A percentile compares a stretch with the other conserved stretches of the same genome.
Evolutionary conservation across 2,797 vertebrate genomes (phyloP).

Genomic region (Mastacembelus armatus): DNA sequence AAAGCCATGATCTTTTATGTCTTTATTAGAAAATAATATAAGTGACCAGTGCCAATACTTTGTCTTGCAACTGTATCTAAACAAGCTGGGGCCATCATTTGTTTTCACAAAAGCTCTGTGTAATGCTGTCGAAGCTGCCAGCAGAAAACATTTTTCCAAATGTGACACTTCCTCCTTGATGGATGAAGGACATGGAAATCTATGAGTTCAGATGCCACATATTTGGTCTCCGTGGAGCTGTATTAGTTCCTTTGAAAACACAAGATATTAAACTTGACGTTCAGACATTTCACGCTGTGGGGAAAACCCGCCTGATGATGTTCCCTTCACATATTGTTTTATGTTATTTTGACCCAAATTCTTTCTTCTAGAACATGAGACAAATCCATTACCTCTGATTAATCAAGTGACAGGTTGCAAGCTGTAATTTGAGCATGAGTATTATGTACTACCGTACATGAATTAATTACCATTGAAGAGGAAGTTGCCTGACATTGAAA

Average conservation of each 20-base stretch:
- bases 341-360: not conserved
- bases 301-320: conserved; percentile 24
- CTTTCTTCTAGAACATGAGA: not conserved
- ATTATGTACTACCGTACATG: not conserved
- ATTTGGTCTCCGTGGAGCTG: conserved; percentile 55
- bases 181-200: conserved; percentile 59
- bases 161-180: conserved; percentile 45
- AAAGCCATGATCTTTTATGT: too few relatives aligned
- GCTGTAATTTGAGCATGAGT: not conserved
- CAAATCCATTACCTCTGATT: not conserved
- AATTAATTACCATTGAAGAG: not conserved
- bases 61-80: too few relatives aligned
- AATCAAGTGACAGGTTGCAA: too few relatives aligned
- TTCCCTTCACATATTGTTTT: not conserved
- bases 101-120: conserved; percentile 19
- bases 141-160: conserved; percentile 44
- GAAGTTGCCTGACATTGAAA: conserved; percentile 24
- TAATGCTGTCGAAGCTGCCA: conserved; percentile 29
- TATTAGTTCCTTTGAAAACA: conserved; percentile 53
- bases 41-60: too few relatives aligned
- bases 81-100: not conserved
- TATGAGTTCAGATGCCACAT: conserved; percentile 38
- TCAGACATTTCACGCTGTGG: conserved; percentile 14
- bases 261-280: conserved; percentile 44
- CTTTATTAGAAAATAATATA: too few relatives aligned